Conservation (phyloP, 1,140 invertebrate species). For the Dryas iulia region DNA sequence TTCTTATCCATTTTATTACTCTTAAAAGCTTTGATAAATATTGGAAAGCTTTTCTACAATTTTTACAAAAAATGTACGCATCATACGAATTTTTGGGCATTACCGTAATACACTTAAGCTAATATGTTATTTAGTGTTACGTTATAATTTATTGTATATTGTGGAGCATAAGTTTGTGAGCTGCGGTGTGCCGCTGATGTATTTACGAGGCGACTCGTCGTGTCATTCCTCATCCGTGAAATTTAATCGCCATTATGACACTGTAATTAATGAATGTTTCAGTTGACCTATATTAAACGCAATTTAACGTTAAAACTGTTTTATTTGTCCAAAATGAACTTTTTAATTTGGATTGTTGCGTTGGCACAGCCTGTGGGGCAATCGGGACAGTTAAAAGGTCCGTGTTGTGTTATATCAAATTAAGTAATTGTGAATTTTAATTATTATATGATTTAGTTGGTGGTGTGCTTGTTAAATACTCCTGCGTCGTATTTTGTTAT, state of each 20-base stretch:
- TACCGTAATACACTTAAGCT: not conserved
- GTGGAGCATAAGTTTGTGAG: constrained; percentile 29
- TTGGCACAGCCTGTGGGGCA: not conserved
- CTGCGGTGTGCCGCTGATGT: constrained; percentile 48
- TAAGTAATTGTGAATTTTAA: not conserved
- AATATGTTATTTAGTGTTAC: constrained; percentile 18
- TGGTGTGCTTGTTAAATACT: too few relatives aligned
- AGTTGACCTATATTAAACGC: constrained; percentile 44
- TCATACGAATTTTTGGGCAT: too few relatives aligned
- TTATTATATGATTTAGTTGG: not conserved
- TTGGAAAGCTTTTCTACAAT: too few relatives aligned
- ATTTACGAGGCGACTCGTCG: constrained; percentile 54
- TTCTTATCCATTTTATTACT: too few relatives aligned
- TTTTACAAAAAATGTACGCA: too few relatives aligned
- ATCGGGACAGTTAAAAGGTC: not conserved
- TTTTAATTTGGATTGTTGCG: constrained; percentile 15
- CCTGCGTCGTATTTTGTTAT: too few relatives aligned
- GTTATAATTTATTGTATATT: constrained; percentile 25
- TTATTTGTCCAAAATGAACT: constrained; percentile 16
- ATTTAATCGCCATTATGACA: constrained; percentile 59
- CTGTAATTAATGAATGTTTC: constrained; percentile 53
- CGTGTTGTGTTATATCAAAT: not conserved
- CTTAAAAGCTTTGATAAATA: too few relatives aligned
- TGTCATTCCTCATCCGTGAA: constrained; percentile 47
- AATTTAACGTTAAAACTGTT: constrained; percentile 38